Base-by-base conservation (phyloP, 2,113 vertebrate genomes). In the Circaetus cinerascens region DNA sequence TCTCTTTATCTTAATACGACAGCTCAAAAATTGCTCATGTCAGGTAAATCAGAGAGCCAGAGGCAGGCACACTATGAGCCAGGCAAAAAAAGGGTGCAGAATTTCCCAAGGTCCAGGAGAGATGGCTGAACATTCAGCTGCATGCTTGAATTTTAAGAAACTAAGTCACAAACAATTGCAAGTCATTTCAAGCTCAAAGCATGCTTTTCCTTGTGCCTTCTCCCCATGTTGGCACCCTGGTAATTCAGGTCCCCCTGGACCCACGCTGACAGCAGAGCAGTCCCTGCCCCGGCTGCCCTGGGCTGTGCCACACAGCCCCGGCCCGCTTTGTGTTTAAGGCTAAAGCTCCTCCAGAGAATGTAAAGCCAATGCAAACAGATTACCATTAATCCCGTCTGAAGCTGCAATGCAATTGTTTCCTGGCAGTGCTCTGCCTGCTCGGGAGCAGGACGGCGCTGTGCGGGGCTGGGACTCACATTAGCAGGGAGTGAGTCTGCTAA, bases 211-310 rank as follows among this genome's bases (percentile, higher is more conserved):
- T 34, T 3, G 3, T 4, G 30, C 56, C n/a, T 63, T 15, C 21
- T 30, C 45, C 46, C 48, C 1, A 0, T 6, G 15, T 26, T 11
- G 32, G 36, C 21, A 25, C 1, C 67, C 38, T 10, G 36, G 10
- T 6, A 18, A 4, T 1, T 13, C 62, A 6, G 30, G 22, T 38
- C 9, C 20, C 60, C 38, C 21, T 3, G 2, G 27, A 6, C 15
- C 32, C 40, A 21, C 0, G 7, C 71, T n/a, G 57, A 1, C 18
- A 15, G 48, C 60, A 19, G 59, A 22, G 59, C 53, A 11, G 38
- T 15, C 59, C 38, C 45, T 27, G n/a, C 25, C 66, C 8, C 1
- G 4, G 27, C 32, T 26, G 32, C 64, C 50, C 3, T 38, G 1
- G 20, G 55, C 63, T 21, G 29, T 21, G 40, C 30, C 56, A 36